A percentile compares a stretch with the other conserved stretches of the same genome.
These are phyloP conservation scores for Drosophila gunungcola DNA, from an alignment of 1,140 invertebrate species.

Conservation along the genomic window DNA sequence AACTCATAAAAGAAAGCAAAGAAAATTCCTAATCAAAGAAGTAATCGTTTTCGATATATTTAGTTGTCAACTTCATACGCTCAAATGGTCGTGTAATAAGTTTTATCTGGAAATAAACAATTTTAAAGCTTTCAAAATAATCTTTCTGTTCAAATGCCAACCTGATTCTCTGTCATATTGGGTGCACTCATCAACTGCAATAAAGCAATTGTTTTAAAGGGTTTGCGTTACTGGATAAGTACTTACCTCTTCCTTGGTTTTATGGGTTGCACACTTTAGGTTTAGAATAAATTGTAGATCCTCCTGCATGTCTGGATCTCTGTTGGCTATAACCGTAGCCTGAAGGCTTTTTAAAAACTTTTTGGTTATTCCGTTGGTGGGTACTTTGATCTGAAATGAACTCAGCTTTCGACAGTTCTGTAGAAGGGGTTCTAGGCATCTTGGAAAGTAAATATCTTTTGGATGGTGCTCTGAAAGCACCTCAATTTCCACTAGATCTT, in stretches of 20 bases:
- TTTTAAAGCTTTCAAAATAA: neutral
- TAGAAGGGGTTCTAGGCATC: neutral
- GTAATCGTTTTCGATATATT: neutral
- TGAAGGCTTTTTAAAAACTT: conserved; percentile 1
- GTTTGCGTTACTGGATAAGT: no score
- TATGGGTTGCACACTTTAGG: neutral
- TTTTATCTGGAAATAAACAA: neutral
- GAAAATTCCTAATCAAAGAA: neutral
- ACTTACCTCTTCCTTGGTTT: neutral
- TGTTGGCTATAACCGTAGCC: neutral
- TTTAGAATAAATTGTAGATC: neutral
- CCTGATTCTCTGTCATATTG: neutral
- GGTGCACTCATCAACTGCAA: neutral
- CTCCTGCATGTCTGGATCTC: neutral
- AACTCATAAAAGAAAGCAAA: neutral
- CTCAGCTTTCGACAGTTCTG: conserved; percentile 1
- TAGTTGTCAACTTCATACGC: neutral
- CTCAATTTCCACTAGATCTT: neutral
- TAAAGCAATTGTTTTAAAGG: neutral
- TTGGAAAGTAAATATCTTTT: neutral
- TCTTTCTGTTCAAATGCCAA: neutral
- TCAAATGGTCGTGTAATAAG: neutral
- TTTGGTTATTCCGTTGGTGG: neutral
- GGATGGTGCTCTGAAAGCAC: conserved; percentile 13
- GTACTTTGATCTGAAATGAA: conserved; percentile 1